Base-by-base conservation (phyloP, 2,797 vertebrate genomes). In the Gadopsis marmoratus region DNA sequence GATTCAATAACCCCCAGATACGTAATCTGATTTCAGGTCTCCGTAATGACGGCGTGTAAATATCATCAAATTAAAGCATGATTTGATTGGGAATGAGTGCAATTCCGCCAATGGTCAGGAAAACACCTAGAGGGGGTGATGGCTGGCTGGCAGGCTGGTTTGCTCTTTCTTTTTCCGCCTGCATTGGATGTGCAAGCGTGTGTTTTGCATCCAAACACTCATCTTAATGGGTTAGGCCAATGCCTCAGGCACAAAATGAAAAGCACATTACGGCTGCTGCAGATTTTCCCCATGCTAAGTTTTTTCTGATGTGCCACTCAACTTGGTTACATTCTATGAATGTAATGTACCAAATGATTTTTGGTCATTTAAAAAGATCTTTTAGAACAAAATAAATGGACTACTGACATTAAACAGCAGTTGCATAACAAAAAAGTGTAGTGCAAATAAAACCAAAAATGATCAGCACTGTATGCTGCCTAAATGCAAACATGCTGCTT, bases 131-230 rank as follows among this genome's bases (percentile, higher is more conserved):
- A 86, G 90, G 81, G 68, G 39, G 53, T 9, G 61, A 74, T 41
- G 71, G 69, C 74, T 73, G 76, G 64, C 85, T 67, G 73, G 41
- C 64, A 64, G 77, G 53, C 78, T 63, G 74, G 85, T 69, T 84
- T 86, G 70, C 66, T 66, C 70, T 39, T 33, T 64, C 66, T 69
- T 64, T 69, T 8, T 19, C 68, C 1, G 14, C 17, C 45, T 76
- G 48, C 70, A 39, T 63, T 39, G 48, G 65, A 51, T 78, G 73
- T 85, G 62, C 81, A 81, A 85, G 69, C 55, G 72, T 77, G 75
- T 85, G 79, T 91, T 90, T 86, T 85, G 85, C 90, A 93, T 92
- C 91, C 88, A 93, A 85, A 91, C 83, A 74, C 84, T 89, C 79
- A 72, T 89, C 84, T 89, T 89, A 91, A 89, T 88, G 88, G 93